phyloP scores from a whole-genome alignment of 1,140 invertebrate species.

The Macrotrachela quadricornifera region DNA sequence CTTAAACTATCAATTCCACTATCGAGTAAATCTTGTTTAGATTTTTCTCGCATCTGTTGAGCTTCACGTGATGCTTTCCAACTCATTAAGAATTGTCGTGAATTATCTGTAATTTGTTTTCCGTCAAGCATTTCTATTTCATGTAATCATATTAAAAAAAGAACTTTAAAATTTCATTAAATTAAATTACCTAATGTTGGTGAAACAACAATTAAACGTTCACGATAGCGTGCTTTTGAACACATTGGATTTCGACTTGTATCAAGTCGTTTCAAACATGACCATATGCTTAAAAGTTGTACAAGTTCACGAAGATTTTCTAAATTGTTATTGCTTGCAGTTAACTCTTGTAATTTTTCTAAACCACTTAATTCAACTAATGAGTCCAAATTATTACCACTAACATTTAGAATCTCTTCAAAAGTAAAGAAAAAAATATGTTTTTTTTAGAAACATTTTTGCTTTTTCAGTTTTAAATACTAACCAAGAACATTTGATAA shows the following conservation, averaged over 20 bases:
- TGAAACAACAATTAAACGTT: conserved; percentile 25
- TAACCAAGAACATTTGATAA: conserved; percentile 17
- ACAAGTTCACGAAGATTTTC: conserved; percentile 25
- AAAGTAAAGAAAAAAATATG: too few species aligned
- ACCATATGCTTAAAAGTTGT: conserved; percentile 18
- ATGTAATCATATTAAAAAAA: too few species aligned
- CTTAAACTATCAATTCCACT: too few species aligned
- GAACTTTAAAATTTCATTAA: too few species aligned
- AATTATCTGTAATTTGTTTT: conserved; percentile 24
- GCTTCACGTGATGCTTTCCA: conserved; percentile 25
- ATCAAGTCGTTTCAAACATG: conserved; percentile 17
- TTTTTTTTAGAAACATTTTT: too few species aligned
- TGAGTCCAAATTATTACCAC: conserved; percentile 25
- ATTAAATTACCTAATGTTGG: too few species aligned
- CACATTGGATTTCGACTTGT: conserved; percentile 25
- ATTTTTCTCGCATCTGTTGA: too few species aligned
- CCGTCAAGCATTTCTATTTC: conserved; percentile 28
- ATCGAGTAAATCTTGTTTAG: too few species aligned
- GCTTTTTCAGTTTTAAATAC: too few species aligned
- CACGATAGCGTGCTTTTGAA: conserved; percentile 25
- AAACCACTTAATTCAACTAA: conserved; percentile 19
- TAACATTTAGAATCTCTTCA: conserved; percentile 27
- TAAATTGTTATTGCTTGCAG: conserved; percentile 22
- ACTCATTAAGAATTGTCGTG: conserved; percentile 24
- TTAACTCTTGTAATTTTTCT: conserved; percentile 17